A percentile compares a stretch with the other conserved stretches of the same genome.
These are phyloP conservation scores for Dryomyza anilis DNA, from an alignment of 2,888 invertebrate genomes.

Conservation along the genomic window DNA sequence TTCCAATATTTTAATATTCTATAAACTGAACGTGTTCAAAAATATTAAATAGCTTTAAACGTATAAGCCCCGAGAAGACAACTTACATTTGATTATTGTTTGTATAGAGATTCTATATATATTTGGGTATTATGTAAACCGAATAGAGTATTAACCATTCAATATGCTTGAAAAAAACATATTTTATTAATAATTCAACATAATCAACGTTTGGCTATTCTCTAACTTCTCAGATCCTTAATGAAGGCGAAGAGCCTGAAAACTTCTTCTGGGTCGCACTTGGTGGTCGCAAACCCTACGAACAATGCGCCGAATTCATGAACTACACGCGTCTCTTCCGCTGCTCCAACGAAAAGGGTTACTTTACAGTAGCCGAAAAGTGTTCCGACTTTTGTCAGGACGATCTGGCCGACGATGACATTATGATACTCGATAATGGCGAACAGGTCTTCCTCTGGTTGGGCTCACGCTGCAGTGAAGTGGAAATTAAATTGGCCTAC, in stretches of 20 bases:
- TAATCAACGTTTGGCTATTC: not conserved
- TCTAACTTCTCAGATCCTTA: slow-evolving; percentile 69
- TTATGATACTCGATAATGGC: slow-evolving; percentile 99
- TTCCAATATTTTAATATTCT: too few relatives aligned
- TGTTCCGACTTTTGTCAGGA: slow-evolving; percentile 78
- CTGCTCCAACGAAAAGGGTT: slow-evolving; percentile 99
- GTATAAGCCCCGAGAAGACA: too few relatives aligned
- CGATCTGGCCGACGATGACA: slow-evolving; percentile 98
- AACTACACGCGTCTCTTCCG: slow-evolving; percentile 91
- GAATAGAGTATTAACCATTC: too few relatives aligned
- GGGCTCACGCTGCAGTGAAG: slow-evolving; percentile 95
- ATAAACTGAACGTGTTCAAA: too few relatives aligned
- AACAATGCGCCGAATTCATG: slow-evolving; percentile 88
- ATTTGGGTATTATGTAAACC: too few relatives aligned
- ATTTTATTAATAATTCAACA: too few relatives aligned
- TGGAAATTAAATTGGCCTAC: slow-evolving; percentile 97
- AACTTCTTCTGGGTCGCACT: slow-evolving; percentile 99
- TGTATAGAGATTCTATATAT: too few relatives aligned
- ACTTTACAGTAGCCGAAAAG: slow-evolving; percentile 98
- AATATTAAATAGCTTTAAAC: too few relatives aligned
- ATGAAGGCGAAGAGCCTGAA: slow-evolving; percentile 95
- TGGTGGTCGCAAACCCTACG: slow-evolving; percentile 88
- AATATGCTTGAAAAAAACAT: too few relatives aligned
- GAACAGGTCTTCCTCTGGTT: slow-evolving; percentile 98
- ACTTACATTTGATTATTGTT: too few relatives aligned